Evolutionary conservation across 2,113 vertebrate species (phyloP).

Genomic region (Sterna hirundo): DNA sequence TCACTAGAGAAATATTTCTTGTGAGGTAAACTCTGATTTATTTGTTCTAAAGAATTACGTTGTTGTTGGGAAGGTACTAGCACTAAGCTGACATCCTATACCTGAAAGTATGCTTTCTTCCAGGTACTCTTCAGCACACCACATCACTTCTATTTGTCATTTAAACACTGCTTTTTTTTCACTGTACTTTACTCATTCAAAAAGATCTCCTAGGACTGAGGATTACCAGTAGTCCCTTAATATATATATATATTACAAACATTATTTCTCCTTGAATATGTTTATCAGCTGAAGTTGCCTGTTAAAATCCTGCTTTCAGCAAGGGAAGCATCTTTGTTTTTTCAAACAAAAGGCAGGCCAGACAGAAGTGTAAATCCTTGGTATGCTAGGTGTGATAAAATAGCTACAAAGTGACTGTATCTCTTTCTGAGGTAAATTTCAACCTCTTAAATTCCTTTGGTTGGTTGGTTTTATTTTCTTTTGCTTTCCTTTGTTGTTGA

Average conservation of each 20-base stretch:
- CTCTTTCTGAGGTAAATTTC: neutral
- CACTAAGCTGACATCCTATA: neutral
- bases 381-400: neutral
- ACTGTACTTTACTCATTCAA: neutral
- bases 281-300: neutral
- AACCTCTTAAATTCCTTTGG: neutral
- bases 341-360: neutral
- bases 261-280: neutral
- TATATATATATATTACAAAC: neutral
- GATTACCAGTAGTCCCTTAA: neutral
- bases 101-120: neutral
- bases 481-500: neutral
- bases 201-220: neutral
- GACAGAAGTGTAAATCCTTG: neutral
- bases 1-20: neutral
- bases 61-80: neutral
- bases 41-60: neutral
- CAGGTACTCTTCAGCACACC: neutral
- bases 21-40: neutral
- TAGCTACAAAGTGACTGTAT: neutral
- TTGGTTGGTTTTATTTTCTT: neutral
- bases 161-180: neutral
- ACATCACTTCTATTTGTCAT: neutral
- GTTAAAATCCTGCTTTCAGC: neutral
- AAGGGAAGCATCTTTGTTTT: neutral